These are phyloP conservation scores for Natrix natrix DNA, from an alignment of 2,797 vertebrate species.

Conservation along the genomic window DNA sequence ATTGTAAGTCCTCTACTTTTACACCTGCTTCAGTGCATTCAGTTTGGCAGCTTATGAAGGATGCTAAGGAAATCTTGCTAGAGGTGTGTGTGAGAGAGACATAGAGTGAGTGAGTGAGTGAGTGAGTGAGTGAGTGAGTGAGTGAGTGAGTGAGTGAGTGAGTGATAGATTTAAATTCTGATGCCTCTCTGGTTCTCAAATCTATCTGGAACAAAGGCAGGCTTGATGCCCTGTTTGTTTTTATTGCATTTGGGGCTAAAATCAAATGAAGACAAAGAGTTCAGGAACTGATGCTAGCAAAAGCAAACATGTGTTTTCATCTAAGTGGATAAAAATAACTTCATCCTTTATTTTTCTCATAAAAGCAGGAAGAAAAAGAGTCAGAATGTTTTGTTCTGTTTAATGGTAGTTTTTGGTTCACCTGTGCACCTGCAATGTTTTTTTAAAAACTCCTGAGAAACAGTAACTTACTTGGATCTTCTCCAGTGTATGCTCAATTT, in stretches of 20 bases:
- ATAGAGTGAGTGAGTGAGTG: too few relatives aligned
- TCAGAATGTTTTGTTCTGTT: neutral
- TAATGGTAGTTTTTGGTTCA: neutral
- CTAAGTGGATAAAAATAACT: neutral
- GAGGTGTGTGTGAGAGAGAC: neutral
- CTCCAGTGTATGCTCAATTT: neutral
- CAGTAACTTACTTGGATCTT: neutral
- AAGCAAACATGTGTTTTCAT: neutral
- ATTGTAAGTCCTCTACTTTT: neutral
- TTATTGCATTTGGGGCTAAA: neutral
- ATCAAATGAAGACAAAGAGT: neutral
- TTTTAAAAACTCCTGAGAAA: neutral
- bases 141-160: neutral
- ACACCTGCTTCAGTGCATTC: neutral
- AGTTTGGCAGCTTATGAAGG: neutral
- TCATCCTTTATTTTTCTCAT: neutral
- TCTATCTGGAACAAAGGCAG: neutral
- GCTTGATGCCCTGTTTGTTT: neutral
- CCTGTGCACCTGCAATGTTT: neutral
- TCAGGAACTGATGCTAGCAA: neutral
- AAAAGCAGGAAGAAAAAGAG: neutral
- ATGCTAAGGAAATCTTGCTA: neutral
- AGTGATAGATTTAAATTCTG: neutral
- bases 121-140: too few relatives aligned
- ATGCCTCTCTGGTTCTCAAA: neutral